A percentile compares a stretch with the other conserved stretches of the same genome.
Evolutionary conservation across 1,140 invertebrate species (phyloP).

Genomic region (Phocides pigmalion): DNA sequence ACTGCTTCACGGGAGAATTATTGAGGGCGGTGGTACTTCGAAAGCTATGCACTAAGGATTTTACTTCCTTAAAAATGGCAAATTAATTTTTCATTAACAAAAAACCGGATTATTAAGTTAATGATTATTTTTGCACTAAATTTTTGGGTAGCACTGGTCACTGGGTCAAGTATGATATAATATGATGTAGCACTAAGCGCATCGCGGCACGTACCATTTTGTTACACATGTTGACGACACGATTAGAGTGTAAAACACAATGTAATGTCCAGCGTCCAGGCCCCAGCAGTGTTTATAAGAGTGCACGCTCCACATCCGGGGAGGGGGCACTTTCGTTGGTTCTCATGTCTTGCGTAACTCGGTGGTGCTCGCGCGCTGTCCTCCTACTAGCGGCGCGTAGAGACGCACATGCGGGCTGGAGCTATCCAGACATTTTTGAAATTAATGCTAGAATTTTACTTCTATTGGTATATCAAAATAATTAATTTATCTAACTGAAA

Average conservation of each 20-base stretch:
- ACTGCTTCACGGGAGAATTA: no score
- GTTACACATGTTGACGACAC: slow-evolving; percentile 68
- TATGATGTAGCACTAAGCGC: slow-evolving; percentile 32
- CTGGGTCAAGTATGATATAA: slow-evolving; percentile 37
- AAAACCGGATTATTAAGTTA: no score
- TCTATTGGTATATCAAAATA: no score
- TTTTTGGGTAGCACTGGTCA: slow-evolving; percentile 41
- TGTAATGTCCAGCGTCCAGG: slow-evolving; percentile 71
- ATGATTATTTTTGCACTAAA: slow-evolving; percentile 12
- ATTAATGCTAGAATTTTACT: no score
- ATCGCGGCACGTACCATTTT: slow-evolving; percentile 67
- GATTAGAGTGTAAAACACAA: slow-evolving; percentile 56
- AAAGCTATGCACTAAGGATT: no score
- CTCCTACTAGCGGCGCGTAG: slow-evolving; percentile 30
- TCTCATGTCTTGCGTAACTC: slow-evolving; percentile 70
- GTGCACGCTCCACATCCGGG: slow-evolving; percentile 69
- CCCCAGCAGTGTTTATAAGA: slow-evolving; percentile 77
- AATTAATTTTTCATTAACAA: no score
- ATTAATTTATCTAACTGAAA: no score
- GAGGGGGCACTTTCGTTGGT: slow-evolving; percentile 79
- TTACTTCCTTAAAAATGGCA: no score
- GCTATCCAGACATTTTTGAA: no score
- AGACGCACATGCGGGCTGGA: no score
- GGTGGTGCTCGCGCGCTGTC: slow-evolving; percentile 66
- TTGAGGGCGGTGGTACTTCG: no score